phyloP scores from a whole-genome alignment of 1,140 invertebrate genomes.

The Rhagoletis zephyria region DNA sequence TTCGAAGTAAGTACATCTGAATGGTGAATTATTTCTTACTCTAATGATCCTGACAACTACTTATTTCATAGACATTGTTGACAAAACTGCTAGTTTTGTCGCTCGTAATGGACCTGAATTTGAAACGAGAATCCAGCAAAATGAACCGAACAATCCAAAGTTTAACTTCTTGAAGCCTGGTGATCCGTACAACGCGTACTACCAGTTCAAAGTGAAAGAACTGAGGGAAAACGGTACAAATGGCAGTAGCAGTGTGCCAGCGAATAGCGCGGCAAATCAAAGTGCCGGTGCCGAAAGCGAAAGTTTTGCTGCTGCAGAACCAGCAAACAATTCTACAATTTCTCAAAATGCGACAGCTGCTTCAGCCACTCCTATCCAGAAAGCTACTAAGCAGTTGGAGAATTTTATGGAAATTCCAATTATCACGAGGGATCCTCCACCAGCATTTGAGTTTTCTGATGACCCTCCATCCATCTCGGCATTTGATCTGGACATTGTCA shows the following conservation, averaged over 20 bases:
- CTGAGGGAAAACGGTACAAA: constrained; percentile 94
- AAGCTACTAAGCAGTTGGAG: too few species aligned
- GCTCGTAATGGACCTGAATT: constrained; percentile 98
- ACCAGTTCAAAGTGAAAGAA: constrained; percentile 97
- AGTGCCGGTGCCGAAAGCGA: too few species aligned
- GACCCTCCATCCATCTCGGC: constrained; percentile 99
- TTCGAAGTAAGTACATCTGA: too few species aligned
- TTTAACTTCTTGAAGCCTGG: constrained; percentile 97
- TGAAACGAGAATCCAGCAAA: constrained; percentile 95
- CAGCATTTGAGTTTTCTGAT: constrained; percentile 97
- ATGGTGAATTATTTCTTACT: constrained; percentile 86
- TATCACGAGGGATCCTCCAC: constrained; percentile 94
- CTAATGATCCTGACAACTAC: too few species aligned
- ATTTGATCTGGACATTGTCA: constrained; percentile 97
- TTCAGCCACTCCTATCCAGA: too few species aligned
- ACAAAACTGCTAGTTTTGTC: constrained; percentile 98
- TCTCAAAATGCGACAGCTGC: too few species aligned
- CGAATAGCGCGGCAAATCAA: too few species aligned
- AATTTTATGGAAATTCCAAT: constrained; percentile 88
- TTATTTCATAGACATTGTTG: constrained; percentile 90
- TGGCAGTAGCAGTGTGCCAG: too few species aligned
- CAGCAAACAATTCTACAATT: constrained; percentile 92
- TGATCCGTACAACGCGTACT: constrained; percentile 99
- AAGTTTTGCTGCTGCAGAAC: constrained; percentile 85
- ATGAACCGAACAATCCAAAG: constrained; percentile 97